Evolutionary conservation across 1,140 invertebrate species (phyloP), one percentile per base, ranked within the genome.

Genomic region (Papilio polytes): DNA sequence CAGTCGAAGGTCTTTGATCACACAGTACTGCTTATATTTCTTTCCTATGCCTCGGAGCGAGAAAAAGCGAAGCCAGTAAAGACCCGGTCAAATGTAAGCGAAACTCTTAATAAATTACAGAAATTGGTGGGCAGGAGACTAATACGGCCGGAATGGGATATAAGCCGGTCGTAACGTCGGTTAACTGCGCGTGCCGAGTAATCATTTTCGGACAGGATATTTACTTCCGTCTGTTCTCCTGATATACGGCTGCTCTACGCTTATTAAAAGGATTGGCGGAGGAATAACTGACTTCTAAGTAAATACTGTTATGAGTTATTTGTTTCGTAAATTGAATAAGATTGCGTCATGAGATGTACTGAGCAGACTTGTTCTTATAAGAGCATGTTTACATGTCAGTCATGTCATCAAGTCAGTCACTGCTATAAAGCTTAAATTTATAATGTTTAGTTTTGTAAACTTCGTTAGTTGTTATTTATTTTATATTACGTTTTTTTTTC

Each of bases 121-220:
- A 90, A 94, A 94, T 94, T 91, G 91, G 91, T 92, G 90, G 91
- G 86, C 84, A 90, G 74, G 87, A 89, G 89, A 93, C 91, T 94
- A 94, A 94, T 94, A 91, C 91, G 86, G 87, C 85, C 87, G 91
- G 90, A 94, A 94, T 92, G 92, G 92, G 83, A 82, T 89, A 91
- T 94, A 94, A 93, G 92, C 93, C 88, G 91, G 85, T 88, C 92
- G 84, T 94, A 93, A 94, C 89, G 88, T 83, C 85, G 87, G 89
- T 90, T 94, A 94, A 93, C 90, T 90, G 89, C 84, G 88, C 90
- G 88, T 91, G 89, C 89, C 81, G 82, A 89, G 92, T 94, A 94
- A 94, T 94, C 92, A 94, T 93, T 94, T 94, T 92, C 87, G 88
- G 89, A 89, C 88, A 89, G 91, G 88, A 92, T 91, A 92, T 94